These are phyloP conservation scores for Drosophila parthenogenetica DNA, from an alignment of 2,888 invertebrate species.

Conservation along the genomic window DNA sequence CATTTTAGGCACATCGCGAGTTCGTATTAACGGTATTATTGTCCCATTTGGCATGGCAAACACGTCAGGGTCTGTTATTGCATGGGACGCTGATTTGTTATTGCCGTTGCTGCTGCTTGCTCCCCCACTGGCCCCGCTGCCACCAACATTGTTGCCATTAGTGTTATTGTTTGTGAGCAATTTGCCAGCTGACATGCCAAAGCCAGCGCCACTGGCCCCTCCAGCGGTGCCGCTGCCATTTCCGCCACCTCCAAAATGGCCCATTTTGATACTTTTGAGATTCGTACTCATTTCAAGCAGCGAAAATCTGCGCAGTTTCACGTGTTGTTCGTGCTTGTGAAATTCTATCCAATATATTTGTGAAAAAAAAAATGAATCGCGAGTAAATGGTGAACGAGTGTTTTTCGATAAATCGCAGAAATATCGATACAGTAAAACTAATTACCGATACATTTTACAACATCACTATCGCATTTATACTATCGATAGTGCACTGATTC, in stretches of 20 bases:
- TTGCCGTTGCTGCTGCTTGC: constrained; percentile 19
- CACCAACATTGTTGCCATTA: constrained; percentile 36
- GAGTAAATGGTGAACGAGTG: constrained; percentile 34
- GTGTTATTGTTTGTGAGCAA: constrained; percentile 54
- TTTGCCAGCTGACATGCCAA: constrained; percentile 59
- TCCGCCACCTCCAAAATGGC: constrained; percentile 57
- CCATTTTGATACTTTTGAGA: constrained; percentile 61
- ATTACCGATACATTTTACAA: not conserved
- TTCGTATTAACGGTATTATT: constrained; percentile 88
- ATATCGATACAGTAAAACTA: constrained; percentile 26
- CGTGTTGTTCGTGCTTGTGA: constrained; percentile 30
- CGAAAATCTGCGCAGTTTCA: constrained; percentile 35
- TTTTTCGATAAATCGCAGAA: constrained; percentile 26
- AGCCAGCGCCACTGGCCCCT: constrained; percentile 28
- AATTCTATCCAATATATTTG: constrained; percentile 40
- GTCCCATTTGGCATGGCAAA: constrained; percentile 52
- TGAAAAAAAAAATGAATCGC: constrained; percentile 30
- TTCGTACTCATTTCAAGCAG: constrained; percentile 69
- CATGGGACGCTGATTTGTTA: constrained; percentile 40
- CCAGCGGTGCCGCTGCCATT: not conserved
- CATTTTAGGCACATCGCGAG: constrained; percentile 88
- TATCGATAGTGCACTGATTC: too few relatives aligned
- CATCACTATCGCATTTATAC: too few relatives aligned
- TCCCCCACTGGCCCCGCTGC: constrained; percentile 24
- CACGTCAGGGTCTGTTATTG: constrained; percentile 44